Evolutionary conservation across 2,888 invertebrate genomes (phyloP).

Genomic region (Polia nebulosa): DNA sequence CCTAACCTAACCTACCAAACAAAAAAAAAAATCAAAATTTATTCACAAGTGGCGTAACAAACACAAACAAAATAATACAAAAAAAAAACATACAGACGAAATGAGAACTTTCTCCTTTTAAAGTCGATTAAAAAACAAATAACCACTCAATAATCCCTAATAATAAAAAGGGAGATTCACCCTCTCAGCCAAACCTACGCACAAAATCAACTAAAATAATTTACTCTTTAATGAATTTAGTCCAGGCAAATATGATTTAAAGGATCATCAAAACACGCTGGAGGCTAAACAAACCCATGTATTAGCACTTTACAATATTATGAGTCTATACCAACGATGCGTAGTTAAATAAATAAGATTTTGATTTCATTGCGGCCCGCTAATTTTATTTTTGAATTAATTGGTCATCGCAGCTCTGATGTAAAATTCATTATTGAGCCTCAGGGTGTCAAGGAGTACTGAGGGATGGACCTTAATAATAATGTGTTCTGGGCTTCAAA

Average conservation of each 20-base stretch:
- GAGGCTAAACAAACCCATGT: slow-evolving; percentile 61
- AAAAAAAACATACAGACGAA: too few relatives aligned
- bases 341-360: slow-evolving; percentile 39
- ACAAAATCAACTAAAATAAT: slow-evolving; percentile 53
- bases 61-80: too few relatives aligned
- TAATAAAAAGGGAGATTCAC: neutral
- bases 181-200: slow-evolving; percentile 3
- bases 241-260: slow-evolving; percentile 68
- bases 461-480: neutral
- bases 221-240: slow-evolving; percentile 67
- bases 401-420: neutral
- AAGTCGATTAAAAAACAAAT: too few relatives aligned
- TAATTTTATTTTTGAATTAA: slow-evolving; percentile 25
- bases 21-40: too few relatives aligned
- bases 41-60: too few relatives aligned
- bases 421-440: slow-evolving; percentile 4
- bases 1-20: too few relatives aligned
- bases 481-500: neutral
- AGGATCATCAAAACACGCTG: slow-evolving; percentile 70
- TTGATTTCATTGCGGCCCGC: neutral
- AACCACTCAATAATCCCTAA: neutral
- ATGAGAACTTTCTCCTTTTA: too few relatives aligned
- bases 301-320: slow-evolving; percentile 51
- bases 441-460: slow-evolving; percentile 5
- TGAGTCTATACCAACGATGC: slow-evolving; percentile 34